phyloP scores from a whole-genome alignment of 1,140 invertebrate genomes.

The Venturia canescens region DNA sequence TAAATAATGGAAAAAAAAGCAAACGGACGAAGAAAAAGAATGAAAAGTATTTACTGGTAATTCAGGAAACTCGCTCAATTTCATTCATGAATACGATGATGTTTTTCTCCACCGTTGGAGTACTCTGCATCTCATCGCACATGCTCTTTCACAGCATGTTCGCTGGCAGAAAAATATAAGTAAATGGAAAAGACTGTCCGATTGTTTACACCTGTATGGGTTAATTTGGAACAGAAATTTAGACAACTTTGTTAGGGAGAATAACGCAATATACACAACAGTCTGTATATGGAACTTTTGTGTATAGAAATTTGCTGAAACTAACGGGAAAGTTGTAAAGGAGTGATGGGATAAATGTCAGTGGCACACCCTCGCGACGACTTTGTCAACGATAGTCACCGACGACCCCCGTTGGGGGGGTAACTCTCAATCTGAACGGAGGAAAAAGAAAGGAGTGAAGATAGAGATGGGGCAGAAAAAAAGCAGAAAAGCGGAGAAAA shows the following conservation, averaged over 20 bases:
- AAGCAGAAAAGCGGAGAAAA: background rate
- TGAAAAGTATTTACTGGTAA: too few species aligned
- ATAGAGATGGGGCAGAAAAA: background rate
- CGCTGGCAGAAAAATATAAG: background rate
- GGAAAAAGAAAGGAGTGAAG: background rate
- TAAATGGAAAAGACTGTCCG: background rate
- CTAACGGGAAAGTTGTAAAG: slow-evolving; percentile 17
- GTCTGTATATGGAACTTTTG: slow-evolving; percentile 19
- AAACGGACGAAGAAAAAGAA: too few species aligned
- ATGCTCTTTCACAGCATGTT: background rate
- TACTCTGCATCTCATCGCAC: too few species aligned
- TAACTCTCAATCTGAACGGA: background rate
- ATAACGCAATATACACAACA: slow-evolving; percentile 6
- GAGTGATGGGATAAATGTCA: slow-evolving; percentile 20
- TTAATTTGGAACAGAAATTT: background rate
- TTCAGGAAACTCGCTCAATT: background rate
- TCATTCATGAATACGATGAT: too few species aligned
- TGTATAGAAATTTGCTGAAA: slow-evolving; percentile 11
- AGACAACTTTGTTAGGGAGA: background rate
- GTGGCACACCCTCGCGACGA: slow-evolving; percentile 17
- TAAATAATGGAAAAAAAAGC: too few species aligned
- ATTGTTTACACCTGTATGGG: background rate
- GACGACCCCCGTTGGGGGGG: background rate
- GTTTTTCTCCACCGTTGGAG: too few species aligned
- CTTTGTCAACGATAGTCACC: slow-evolving; percentile 16